A percentile compares a stretch with the other conserved stretches of the same genome.
phyloP scores from a whole-genome alignment of 1,140 invertebrate species.

The Notospermus geniculatus region DNA sequence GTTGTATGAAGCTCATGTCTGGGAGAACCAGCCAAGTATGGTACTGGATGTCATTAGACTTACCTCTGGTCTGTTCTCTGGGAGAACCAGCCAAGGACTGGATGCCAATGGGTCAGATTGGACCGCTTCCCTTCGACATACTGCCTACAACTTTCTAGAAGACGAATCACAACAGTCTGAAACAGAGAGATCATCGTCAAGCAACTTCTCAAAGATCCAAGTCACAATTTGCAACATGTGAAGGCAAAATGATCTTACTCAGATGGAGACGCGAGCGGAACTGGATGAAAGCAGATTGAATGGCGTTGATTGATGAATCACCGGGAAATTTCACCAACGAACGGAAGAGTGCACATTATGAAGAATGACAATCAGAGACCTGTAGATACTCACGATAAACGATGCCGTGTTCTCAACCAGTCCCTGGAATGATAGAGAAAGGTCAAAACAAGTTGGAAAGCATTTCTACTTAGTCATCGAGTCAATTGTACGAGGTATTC shows the following conservation, averaged over 20 bases:
- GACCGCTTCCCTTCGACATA: conserved; percentile 83
- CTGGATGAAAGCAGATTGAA: neutral
- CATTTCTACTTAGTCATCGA: too few relatives aligned
- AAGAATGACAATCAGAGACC: too few relatives aligned
- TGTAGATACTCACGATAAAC: conserved; percentile 54
- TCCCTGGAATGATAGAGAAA: too few relatives aligned
- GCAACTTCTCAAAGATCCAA: conserved; percentile 11
- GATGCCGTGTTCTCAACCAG: conserved; percentile 50
- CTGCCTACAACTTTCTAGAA: conserved; percentile 79
- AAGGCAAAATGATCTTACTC: neutral
- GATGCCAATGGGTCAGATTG: conserved; percentile 94
- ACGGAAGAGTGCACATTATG: too few relatives aligned
- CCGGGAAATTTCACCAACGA: too few relatives aligned
- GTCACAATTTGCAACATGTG: too few relatives aligned
- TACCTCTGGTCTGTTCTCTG: conserved; percentile 72
- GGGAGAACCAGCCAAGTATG: too few relatives aligned
- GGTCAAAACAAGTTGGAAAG: too few relatives aligned
- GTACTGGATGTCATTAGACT: conserved; percentile 9
- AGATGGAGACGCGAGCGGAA: neutral
- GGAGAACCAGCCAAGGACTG: conserved; percentile 94
- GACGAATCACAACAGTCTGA: conserved; percentile 74
- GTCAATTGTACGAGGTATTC: too few relatives aligned
- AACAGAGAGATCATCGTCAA: conserved; percentile 18
- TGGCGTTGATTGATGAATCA: neutral
- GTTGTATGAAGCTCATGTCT: too few relatives aligned